Conservation (phyloP, 2,797 vertebrate genomes). For the Cossypha dichroa region DNA sequence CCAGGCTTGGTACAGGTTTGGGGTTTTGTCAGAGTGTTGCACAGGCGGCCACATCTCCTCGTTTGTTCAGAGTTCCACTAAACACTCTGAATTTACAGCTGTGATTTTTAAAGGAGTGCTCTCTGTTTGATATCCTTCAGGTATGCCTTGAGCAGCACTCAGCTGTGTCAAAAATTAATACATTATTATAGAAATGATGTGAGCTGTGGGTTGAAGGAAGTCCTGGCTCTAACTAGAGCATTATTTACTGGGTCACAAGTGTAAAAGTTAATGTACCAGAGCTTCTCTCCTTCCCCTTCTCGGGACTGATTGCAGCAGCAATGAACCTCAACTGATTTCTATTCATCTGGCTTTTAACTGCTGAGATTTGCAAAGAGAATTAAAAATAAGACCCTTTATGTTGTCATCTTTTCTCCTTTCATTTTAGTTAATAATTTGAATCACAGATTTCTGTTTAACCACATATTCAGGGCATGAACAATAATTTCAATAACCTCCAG, state of each 20-base stretch:
- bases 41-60: background rate
- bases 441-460: background rate
- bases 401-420: slow-evolving; percentile 27
- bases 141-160: background rate
- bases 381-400: slow-evolving; percentile 54
- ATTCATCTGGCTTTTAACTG: slow-evolving; percentile 77
- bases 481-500: background rate
- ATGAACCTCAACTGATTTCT: slow-evolving; percentile 88
- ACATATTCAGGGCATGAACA: background rate
- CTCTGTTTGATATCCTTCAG: background rate
- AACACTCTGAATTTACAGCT: background rate
- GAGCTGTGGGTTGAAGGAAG: slow-evolving; percentile 65
- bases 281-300: slow-evolving; percentile 82
- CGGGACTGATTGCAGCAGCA: slow-evolving; percentile 83
- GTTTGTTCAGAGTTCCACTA: background rate
- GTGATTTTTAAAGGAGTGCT: background rate
- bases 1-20: background rate
- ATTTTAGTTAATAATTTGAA: slow-evolving; percentile 34
- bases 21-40: background rate
- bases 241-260: slow-evolving; percentile 88
- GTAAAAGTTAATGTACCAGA: slow-evolving; percentile 90
- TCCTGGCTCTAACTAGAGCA: slow-evolving; percentile 80
- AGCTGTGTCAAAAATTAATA: slow-evolving; percentile 34
- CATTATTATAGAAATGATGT: slow-evolving; percentile 53
- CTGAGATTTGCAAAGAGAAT: slow-evolving; percentile 59